phyloP scores from a whole-genome alignment of 2,113 vertebrate genomes.

The Campylorhamphus procurvoides region DNA sequence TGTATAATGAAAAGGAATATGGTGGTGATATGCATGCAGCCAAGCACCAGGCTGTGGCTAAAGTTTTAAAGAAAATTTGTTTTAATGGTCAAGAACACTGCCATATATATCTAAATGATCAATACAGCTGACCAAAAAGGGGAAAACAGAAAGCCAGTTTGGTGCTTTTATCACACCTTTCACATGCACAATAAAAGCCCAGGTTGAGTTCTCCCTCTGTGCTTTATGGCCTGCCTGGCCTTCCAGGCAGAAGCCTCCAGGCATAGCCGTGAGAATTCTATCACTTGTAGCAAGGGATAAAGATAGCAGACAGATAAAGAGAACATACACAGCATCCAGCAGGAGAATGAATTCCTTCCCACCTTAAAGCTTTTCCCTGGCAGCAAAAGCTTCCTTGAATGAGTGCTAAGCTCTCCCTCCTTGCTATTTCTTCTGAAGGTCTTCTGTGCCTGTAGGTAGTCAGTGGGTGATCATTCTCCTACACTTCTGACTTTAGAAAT shows the following conservation, averaged over 20 bases:
- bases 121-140: no score
- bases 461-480: neutral
- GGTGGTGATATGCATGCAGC: neutral
- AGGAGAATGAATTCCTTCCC: neutral
- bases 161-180: no score
- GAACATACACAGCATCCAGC: neutral
- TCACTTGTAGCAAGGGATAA: neutral
- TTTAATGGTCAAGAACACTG: neutral
- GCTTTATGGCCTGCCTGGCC: neutral
- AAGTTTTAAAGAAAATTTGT: neutral
- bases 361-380: neutral
- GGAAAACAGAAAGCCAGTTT: no score
- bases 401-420: neutral
- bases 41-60: neutral
- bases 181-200: no score
- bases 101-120: neutral
- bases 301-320: neutral
- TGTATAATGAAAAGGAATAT: neutral
- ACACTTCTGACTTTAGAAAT: neutral
- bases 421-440: neutral
- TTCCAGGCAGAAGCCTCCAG: neutral
- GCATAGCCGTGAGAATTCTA: neutral
- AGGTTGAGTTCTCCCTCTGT: neutral
- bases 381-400: neutral
- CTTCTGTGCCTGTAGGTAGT: neutral